Base-by-base conservation (phyloP, 2,888 invertebrate species). In the Octodonta nipae region DNA sequence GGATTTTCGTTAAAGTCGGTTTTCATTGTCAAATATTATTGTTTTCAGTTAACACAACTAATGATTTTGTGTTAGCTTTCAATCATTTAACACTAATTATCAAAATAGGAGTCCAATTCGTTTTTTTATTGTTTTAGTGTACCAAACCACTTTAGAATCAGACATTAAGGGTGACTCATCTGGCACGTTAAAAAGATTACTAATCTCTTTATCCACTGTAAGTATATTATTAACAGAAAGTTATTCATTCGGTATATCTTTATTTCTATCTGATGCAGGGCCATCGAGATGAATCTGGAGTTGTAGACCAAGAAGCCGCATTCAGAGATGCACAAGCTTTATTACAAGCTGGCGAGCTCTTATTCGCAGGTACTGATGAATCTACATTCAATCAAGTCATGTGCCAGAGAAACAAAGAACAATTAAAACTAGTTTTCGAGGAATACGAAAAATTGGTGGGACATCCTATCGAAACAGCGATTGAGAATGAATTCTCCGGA, bases 111-210 rank as follows among this genome's bases (percentile, higher is more conserved):
- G n/a, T n/a, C n/a, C n/a, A n/a, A n/a, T n/a, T n/a, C n/a, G n/a
- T n/a, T n/a, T n/a, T n/a, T n/a, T 17, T 17, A 27, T 43, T 44
- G 47, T 65, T 66, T 22, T 60, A 91, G 89, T 86, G 56, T 89
- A 77, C 53, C 77, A 78, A 31, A 74, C 68, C 32, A 70, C 78
- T 20, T 65, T 92, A 45, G 91, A 92, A 54, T 73, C 78, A 30
- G 89, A 89, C 55, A 64, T 92, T 22, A 73, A 73, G 43, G 75
- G 78, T 29, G 95, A 95, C 58, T 89, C 91, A 2, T 88, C 89
- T 22, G 93, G 93, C 11, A 80, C 80, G 55, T 88, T 93, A 63
- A 82, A 85, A 60, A 72, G 88, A 35, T 67, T 95, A 17, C 72
- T 95, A 58, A 79, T 89, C 13, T 86, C 91, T 15, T 58, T 89